phyloP scores from a whole-genome alignment of 2,888 invertebrate species.

The Dexiosoma caninum region DNA sequence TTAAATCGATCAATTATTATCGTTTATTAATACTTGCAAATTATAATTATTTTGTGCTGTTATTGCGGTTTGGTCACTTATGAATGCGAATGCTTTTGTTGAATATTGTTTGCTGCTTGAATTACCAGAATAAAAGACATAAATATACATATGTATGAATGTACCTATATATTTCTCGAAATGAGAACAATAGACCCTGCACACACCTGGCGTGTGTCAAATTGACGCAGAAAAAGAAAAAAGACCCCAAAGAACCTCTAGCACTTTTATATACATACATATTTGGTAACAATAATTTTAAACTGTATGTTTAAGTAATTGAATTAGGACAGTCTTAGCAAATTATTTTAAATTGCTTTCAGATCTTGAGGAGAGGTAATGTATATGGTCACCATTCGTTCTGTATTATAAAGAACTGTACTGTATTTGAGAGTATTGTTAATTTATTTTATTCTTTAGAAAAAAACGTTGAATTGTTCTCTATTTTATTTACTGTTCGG shows the following conservation, averaged over 20 bases:
- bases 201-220: background rate
- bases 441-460: too few relatives aligned
- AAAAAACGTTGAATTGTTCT: too few relatives aligned
- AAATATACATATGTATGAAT: background rate
- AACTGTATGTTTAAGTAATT: background rate
- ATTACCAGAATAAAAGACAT: background rate
- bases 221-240: background rate
- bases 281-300: background rate
- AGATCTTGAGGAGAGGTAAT: too few relatives aligned
- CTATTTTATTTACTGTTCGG: too few relatives aligned
- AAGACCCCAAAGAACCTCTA: background rate
- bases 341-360: background rate
- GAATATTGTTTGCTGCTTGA: background rate
- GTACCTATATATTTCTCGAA: background rate
- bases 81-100: background rate
- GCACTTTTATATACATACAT: background rate
- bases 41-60: conserved; percentile 44
- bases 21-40: background rate
- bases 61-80: conserved; percentile 50
- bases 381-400: too few relatives aligned
- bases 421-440: too few relatives aligned
- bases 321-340: background rate
- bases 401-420: too few relatives aligned
- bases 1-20: background rate
- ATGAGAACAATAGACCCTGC: background rate